These are phyloP conservation scores for Novumbra hubbsi DNA, from an alignment of 2,797 vertebrate species.

Conservation along the genomic window DNA sequence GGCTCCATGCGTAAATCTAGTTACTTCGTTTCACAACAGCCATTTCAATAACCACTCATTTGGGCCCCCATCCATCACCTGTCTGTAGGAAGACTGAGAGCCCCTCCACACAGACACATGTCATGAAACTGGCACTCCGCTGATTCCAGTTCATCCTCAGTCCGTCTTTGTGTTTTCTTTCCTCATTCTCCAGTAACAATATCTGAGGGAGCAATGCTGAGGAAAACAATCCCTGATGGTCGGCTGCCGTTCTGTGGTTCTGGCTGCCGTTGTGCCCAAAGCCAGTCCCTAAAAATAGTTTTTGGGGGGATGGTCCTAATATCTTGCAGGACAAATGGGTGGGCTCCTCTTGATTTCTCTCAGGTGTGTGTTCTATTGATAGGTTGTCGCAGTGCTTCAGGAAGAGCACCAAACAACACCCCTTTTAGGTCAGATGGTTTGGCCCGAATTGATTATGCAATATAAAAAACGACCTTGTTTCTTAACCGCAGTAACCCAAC, in stretches of 20 bases:
- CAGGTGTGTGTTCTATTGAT: constrained; percentile 6
- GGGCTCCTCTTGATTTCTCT: constrained; percentile 28
- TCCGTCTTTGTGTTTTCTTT: neutral
- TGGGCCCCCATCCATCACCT: constrained; percentile 33
- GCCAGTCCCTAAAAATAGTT: neutral
- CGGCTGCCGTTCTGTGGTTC: neutral
- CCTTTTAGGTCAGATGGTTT: neutral
- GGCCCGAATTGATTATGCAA: neutral
- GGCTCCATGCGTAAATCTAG: constrained; percentile 11
- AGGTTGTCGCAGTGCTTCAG: neutral
- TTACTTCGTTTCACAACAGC: constrained; percentile 9
- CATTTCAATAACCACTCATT: constrained; percentile 42
- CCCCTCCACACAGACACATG: constrained; percentile 7
- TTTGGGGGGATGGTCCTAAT: constrained; percentile 11
- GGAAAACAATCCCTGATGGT: neutral
- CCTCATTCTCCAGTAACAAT: neutral
- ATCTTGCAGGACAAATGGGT: constrained; percentile 9
- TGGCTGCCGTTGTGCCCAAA: neutral
- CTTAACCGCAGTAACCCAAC: no score
- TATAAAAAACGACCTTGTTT: neutral
- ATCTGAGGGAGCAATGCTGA: neutral
- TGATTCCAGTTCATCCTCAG: neutral
- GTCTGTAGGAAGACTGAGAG: neutral
- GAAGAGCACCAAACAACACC: neutral
- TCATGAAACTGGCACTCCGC: neutral